Base-by-base conservation (phyloP, 2,113 vertebrate genomes). In the Catagonus wagneri region DNA sequence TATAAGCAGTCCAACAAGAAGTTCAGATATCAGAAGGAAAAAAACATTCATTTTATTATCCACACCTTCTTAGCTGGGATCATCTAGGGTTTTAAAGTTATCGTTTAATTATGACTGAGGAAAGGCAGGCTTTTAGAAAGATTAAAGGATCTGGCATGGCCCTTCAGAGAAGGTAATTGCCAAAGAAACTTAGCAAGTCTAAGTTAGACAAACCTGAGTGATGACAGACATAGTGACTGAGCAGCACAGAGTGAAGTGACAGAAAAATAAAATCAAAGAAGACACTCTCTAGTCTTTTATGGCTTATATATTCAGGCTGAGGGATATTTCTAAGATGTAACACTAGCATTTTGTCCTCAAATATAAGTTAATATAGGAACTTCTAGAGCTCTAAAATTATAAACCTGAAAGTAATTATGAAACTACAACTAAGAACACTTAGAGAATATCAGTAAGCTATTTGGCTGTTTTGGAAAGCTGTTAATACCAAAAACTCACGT, bases 51-150 rank as follows among this genome's bases (percentile, higher is more conserved):
- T 91, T 95, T 95, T 95, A 90, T 92, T 88, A 85, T 16, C 34
- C 44, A 75, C 3, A 6, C 83, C 61, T 85, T 93, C 56, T 89
- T 93, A 86, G 9, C 58, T 69, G 29, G 34, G 93, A 90, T 96
- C 88, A 94, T 11, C 20, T 36, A 92, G 66, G n/a, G 61, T 15
- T 95, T 96, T 96, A 25, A 96, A 90, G 88, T 84, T 68, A 96
- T 95, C 84, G 63, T 91, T 97, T 96, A 94, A 96, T 97, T 97
- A 81, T 78, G 52, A 90, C 29, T 44, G 23, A 95, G 68, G 63
- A 85, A 89, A 93, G 63, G 36, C 27, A 78, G 69, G 56, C 72
- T 95, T 96, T 94, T 7, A 12, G 20, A 10, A 84, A 93, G 83
- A 95, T 97, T 65, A 95, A 95, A 96, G 52, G 56, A 74, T 89